These are phyloP conservation scores for Vicugna pacos DNA, from an alignment of 2,113 vertebrate species.

Conservation along the genomic window DNA sequence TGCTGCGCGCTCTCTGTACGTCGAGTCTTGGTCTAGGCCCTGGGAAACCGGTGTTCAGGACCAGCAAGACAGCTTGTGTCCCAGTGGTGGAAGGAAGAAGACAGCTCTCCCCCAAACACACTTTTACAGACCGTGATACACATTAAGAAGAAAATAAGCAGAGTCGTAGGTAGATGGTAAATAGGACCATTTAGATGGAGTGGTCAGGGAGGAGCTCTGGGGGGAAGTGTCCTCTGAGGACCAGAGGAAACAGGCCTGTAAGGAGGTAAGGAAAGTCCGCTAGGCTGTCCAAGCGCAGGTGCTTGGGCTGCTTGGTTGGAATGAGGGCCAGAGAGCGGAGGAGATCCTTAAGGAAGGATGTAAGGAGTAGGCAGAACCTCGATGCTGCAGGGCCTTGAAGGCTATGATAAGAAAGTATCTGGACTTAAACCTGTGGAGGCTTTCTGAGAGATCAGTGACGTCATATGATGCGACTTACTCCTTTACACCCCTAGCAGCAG, in stretches of 20 bases:
- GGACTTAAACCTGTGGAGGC: background rate
- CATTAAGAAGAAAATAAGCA: background rate
- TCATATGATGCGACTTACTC: background rate
- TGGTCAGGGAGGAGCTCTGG: background rate
- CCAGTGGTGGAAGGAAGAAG: background rate
- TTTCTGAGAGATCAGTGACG: background rate
- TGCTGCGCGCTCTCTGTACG: background rate
- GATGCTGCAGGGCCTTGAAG: background rate
- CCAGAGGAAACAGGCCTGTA: background rate
- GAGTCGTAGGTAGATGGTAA: background rate
- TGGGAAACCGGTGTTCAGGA: background rate
- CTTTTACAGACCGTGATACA: background rate
- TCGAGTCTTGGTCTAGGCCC: background rate
- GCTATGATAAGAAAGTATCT: background rate
- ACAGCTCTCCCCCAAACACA: fast-evolving
- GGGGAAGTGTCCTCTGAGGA: background rate
- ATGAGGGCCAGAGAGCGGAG: background rate
- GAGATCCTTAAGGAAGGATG: background rate
- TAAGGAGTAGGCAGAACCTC: background rate
- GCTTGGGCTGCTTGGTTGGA: background rate
- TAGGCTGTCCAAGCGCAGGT: background rate
- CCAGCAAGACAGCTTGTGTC: background rate
- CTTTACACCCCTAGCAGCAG: background rate
- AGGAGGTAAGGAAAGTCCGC: background rate
- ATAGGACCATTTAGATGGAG: background rate